A percentile compares a stretch with the other conserved stretches of the same genome.
phyloP scores from a whole-genome alignment of 2,797 vertebrate genomes.

The Poeciliopsis turneri region DNA sequence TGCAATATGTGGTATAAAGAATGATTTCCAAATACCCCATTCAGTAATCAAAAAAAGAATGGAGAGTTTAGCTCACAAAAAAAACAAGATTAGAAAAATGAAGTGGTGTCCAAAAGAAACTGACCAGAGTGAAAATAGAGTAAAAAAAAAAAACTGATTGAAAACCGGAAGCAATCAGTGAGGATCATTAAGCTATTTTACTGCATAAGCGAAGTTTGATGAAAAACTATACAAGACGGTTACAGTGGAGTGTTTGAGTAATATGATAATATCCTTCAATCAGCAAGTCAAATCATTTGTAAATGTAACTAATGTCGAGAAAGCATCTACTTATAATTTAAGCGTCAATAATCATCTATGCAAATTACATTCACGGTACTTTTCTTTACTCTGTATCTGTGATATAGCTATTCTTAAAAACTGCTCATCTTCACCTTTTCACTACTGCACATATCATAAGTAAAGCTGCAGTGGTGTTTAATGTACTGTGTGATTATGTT shows the following conservation, averaged over 20 bases:
- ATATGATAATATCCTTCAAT: conserved; percentile 55
- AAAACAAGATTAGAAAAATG: conserved; percentile 40
- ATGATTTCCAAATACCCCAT: conserved; percentile 19
- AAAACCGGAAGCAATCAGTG: conserved; percentile 53
- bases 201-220: conserved; percentile 44
- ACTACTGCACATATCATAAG: background rate
- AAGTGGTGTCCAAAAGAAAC: conserved; percentile 24
- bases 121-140: conserved; percentile 42
- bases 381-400: background rate
- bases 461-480: background rate
- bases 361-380: background rate
- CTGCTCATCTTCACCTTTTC: background rate
- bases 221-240: conserved; percentile 44
- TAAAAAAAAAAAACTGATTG: conserved; percentile 24
- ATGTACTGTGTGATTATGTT: background rate
- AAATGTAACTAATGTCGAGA: conserved; percentile 42
- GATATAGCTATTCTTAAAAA: background rate
- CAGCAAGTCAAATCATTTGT: conserved; percentile 48
- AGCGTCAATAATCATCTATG: background rate
- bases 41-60: conserved; percentile 28
- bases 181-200: conserved; percentile 45
- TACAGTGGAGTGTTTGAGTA: conserved; percentile 42
- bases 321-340: conserved; percentile 32
- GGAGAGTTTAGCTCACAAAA: conserved; percentile 31
- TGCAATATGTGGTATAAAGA: conserved; percentile 28